Evolutionary conservation across 2,888 invertebrate species (phyloP).

Genomic region (Epistrophe eligans): DNA sequence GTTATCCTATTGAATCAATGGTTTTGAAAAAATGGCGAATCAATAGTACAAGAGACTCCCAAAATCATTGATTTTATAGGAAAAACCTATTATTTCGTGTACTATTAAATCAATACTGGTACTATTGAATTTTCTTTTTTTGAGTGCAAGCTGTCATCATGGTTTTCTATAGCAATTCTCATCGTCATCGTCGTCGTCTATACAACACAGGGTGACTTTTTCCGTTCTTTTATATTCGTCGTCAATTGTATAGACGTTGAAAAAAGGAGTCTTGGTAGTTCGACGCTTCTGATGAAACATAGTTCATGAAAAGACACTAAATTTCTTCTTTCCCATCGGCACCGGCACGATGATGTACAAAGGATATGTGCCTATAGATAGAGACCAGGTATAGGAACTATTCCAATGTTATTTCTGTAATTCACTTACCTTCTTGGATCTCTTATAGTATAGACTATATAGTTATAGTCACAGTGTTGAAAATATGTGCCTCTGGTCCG

Average conservation of each 20-base stretch:
- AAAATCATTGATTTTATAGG: no score
- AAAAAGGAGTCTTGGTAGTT: conserved; percentile 25
- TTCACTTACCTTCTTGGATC: conserved; percentile 38
- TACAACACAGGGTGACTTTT: conserved; percentile 64
- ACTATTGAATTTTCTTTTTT: no score
- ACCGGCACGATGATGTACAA: background rate
- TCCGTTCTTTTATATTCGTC: conserved; percentile 36
- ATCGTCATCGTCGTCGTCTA: background rate
- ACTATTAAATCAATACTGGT: no score
- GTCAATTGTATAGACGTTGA: conserved; percentile 10
- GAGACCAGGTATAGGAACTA: conserved; percentile 1
- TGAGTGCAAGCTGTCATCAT: conserved; percentile 56
- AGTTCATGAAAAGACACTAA: conserved; percentile 23
- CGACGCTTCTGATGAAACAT: conserved; percentile 30
- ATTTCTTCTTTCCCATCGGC: background rate
- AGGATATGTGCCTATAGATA: background rate
- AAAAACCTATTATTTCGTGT: no score
- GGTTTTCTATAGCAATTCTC: conserved; percentile 14
- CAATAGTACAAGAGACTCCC: no score
- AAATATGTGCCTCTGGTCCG: conserved; percentile 63
- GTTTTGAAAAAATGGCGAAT: no score
- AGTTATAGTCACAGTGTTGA: conserved; percentile 43
- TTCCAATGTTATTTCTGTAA: conserved; percentile 46
- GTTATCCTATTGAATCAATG: no score
- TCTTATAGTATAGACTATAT: conserved; percentile 19